Evolutionary conservation across 2,113 vertebrate genomes (phyloP).

Genomic region (Abramis brama): DNA sequence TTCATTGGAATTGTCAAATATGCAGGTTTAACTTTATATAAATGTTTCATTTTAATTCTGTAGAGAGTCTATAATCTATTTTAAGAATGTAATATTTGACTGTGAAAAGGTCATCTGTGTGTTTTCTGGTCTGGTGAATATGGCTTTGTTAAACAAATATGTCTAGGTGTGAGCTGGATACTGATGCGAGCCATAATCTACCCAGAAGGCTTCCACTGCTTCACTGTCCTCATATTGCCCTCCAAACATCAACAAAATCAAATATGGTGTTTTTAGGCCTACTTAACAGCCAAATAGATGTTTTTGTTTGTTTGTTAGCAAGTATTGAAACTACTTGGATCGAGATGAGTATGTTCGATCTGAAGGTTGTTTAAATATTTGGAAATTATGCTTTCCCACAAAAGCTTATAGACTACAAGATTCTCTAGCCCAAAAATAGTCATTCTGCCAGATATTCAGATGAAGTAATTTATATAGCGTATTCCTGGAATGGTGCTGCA

Average conservation of each 20-base stretch:
- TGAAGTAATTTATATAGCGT: not conserved
- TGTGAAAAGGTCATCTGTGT: constrained; percentile 44
- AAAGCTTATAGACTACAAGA: not conserved
- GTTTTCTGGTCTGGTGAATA: constrained; percentile 42
- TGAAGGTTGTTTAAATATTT: not conserved
- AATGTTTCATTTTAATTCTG: not conserved
- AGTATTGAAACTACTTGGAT: not conserved
- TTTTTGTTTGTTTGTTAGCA: not conserved
- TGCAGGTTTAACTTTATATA: not conserved
- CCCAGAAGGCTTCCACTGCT: constrained; percentile 6
- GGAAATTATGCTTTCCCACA: not conserved
- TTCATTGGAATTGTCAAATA: not conserved
- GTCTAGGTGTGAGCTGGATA: constrained; percentile 23
- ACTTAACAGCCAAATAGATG: not conserved
- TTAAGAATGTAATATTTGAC: constrained; percentile 41
- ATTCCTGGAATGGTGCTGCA: not conserved
- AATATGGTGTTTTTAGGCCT: not conserved
- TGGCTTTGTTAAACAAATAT: constrained; percentile 9
- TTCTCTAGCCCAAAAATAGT: not conserved
- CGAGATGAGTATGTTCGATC: not conserved
- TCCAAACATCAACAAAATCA: constrained; percentile 2
- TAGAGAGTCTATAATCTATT: constrained; percentile 28
- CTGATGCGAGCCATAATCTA: constrained; percentile 32
- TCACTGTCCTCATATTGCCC: not conserved
- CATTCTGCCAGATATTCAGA: not conserved